Conservation (phyloP, 1,140 invertebrate species). For the Drosophila tsacasi region DNA sequence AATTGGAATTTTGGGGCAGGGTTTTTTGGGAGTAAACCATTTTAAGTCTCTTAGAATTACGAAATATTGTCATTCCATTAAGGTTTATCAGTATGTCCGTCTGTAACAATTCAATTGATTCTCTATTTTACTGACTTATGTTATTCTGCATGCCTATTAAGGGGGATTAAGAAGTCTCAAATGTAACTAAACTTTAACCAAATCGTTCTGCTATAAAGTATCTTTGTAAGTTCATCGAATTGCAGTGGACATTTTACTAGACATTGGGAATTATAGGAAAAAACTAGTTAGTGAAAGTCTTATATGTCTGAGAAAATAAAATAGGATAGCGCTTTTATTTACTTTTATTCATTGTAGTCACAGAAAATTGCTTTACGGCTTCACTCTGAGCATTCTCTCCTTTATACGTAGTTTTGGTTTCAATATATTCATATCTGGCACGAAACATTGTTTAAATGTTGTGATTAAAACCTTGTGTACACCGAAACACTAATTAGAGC, state of each 20-base stretch:
- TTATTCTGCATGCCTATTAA: constrained; percentile 7
- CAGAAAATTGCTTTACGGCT: constrained; percentile 1
- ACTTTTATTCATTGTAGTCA: constrained; percentile 1
- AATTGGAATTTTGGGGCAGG: constrained; percentile 13
- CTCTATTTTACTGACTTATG: neutral
- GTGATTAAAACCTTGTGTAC: constrained; percentile 41
- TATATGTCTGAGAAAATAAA: neutral
- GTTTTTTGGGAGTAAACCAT: neutral
- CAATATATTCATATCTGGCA: constrained; percentile 28
- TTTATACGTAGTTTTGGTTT: constrained; percentile 26
- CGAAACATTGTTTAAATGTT: constrained; percentile 49
- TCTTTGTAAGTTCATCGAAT: neutral
- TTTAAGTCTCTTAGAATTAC: neutral
- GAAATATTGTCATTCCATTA: neutral
- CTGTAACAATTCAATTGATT: neutral
- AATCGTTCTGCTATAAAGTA: neutral
- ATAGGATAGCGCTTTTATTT: constrained; percentile 1
- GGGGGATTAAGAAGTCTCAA: neutral
- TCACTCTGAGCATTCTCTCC: constrained; percentile 8
- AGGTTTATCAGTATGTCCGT: constrained; percentile 5
- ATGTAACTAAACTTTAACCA: constrained; percentile 6
- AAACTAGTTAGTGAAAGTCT: neutral
- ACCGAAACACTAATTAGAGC: constrained; percentile 50
- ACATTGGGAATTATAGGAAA: neutral
- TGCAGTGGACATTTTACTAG: neutral